Percentiles rank a stretch among this genome's conserved stretches.
phyloP scores from a whole-genome alignment of 2,888 invertebrate genomes.

The Trissolcus japonicus region DNA sequence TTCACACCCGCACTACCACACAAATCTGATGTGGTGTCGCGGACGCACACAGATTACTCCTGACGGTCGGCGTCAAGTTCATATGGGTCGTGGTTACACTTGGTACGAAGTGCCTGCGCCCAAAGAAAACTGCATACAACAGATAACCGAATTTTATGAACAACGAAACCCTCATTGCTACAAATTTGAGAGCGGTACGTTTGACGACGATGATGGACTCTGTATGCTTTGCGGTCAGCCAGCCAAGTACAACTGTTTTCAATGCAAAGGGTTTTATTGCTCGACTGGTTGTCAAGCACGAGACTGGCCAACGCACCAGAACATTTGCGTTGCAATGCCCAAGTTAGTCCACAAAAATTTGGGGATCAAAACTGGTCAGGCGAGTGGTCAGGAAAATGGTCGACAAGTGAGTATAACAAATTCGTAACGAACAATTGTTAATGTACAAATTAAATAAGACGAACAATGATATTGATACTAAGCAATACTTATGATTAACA shows the following conservation, averaged over 20 bases:
- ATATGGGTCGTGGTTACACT: slow-evolving; percentile 70
- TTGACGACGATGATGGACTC: slow-evolving; percentile 56
- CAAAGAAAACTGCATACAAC: slow-evolving; percentile 51
- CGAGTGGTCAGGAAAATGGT: no score
- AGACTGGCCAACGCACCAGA: slow-evolving; percentile 69
- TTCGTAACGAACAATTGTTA: no score
- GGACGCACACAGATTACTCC: slow-evolving; percentile 62
- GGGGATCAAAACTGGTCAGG: no score
- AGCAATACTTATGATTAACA: no score
- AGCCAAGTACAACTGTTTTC: slow-evolving; percentile 56
- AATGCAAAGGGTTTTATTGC: slow-evolving; percentile 68
- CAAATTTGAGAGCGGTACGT: slow-evolving; percentile 62
- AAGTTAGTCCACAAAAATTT: slow-evolving; percentile 49
- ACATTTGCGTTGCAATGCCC: slow-evolving; percentile 67
- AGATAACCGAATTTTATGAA: slow-evolving; percentile 62
- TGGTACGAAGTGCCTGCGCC: slow-evolving; percentile 65
- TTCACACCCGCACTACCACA: slow-evolving; percentile 59
- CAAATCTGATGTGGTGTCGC: slow-evolving; percentile 70
- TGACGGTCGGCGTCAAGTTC: slow-evolving; percentile 68
- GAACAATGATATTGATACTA: no score
- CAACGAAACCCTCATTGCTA: slow-evolving; percentile 64
- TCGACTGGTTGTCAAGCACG: slow-evolving; percentile 64
- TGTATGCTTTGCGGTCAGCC: slow-evolving; percentile 62
- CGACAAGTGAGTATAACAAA: no score
- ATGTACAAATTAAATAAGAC: no score